These are phyloP conservation scores for Neoarius graeffei DNA, from an alignment of 2,113 vertebrate genomes.

Conservation along the genomic window DNA sequence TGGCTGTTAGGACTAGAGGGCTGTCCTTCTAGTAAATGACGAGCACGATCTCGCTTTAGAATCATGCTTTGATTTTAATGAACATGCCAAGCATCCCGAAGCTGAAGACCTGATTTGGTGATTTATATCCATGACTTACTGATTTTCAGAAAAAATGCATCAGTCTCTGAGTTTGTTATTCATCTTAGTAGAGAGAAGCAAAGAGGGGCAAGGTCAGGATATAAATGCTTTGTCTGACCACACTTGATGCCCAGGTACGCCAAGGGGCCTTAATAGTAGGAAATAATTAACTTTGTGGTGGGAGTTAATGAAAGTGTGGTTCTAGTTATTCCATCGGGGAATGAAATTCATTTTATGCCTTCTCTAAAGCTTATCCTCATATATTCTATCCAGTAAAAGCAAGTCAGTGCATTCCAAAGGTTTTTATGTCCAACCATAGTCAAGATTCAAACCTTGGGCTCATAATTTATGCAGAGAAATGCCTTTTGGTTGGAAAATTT, in stretches of 20 bases:
- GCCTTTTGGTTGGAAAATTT: background rate
- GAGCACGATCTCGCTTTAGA: background rate
- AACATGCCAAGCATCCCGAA: background rate
- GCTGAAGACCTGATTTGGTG: background rate
- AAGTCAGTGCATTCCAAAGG: background rate
- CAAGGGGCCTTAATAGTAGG: conserved; percentile 37
- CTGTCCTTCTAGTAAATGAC: background rate
- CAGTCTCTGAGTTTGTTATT: background rate
- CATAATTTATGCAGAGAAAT: background rate
- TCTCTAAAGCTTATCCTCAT: conserved; percentile 4
- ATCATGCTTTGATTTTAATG: background rate
- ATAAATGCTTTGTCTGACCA: conserved; percentile 32
- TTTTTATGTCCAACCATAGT: conserved; percentile 14
- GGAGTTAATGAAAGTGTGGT: conserved; percentile 43
- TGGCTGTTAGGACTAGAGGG: background rate
- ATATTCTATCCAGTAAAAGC: conserved; percentile 30
- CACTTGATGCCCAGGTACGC: conserved; percentile 32
- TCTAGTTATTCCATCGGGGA: conserved; percentile 35
- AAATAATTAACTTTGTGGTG: conserved; percentile 45
- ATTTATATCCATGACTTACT: background rate
- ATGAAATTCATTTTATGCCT: conserved; percentile 39
- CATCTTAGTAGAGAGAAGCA: conserved; percentile 12
- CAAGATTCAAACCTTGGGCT: conserved; percentile 3
- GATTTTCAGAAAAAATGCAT: background rate
- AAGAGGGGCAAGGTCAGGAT: background rate